These are phyloP conservation scores for Episyrphus balteatus DNA, from an alignment of 1,140 invertebrate species.

Conservation along the genomic window DNA sequence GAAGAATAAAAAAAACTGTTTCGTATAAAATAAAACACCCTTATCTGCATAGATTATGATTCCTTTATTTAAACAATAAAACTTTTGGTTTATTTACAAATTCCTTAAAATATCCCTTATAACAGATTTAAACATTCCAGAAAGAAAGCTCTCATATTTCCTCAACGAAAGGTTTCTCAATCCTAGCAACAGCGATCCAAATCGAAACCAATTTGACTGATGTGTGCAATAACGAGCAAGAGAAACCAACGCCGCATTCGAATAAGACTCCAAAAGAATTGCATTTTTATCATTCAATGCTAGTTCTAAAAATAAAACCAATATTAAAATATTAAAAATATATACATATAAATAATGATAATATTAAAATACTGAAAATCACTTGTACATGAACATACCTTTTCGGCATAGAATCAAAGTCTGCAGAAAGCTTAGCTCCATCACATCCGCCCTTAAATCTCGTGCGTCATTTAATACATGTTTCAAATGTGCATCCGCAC, in stretches of 20 bases:
- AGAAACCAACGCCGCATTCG: constrained; percentile 25
- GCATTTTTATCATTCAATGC: constrained; percentile 19
- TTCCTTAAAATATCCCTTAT: constrained; percentile 27
- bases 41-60: not conserved
- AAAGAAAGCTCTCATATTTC: constrained; percentile 22
- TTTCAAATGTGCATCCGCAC: constrained; percentile 27
- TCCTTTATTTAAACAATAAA: not conserved
- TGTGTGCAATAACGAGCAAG: constrained; percentile 28
- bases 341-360: too few relatives aligned
- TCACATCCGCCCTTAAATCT: constrained; percentile 41
- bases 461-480: constrained; percentile 26
- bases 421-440: constrained; percentile 51
- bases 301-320: constrained; percentile 15
- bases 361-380: not conserved
- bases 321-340: not conserved
- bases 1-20: constrained; percentile 12
- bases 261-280: constrained; percentile 17
- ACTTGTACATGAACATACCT: constrained; percentile 35
- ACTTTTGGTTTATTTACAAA: constrained; percentile 9
- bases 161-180: constrained; percentile 24
- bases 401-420: constrained; percentile 49
- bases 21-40: constrained; percentile 16
- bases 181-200: constrained; percentile 26
- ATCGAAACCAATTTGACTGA: constrained; percentile 25
- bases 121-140: constrained; percentile 25